Evolutionary conservation across 1,140 invertebrate genomes (phyloP).

Genomic region (Ceratina australensis): DNA sequence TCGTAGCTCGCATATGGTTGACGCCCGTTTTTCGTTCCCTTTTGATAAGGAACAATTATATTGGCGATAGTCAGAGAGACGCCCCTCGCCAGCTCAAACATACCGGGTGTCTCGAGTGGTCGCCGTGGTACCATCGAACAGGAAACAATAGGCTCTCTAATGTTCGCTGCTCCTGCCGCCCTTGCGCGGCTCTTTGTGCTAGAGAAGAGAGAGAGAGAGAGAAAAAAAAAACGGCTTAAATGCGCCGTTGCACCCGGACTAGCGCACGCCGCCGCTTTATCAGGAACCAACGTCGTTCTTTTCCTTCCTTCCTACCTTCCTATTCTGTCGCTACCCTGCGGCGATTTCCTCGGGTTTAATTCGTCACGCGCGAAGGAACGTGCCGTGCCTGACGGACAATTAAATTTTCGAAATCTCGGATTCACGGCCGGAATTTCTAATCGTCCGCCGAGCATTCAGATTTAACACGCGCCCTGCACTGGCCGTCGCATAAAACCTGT

Average conservation of each 20-base stretch:
- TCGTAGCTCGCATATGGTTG: conserved; percentile 51
- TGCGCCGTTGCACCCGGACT: conserved; percentile 22
- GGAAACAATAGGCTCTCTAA: conserved; percentile 56
- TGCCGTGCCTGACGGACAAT: conserved; percentile 1
- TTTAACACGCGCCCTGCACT: neutral
- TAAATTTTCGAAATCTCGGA: conserved; percentile 9
- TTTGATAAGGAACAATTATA: conserved; percentile 66
- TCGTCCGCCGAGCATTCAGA: no score
- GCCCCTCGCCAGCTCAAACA: conserved; percentile 48
- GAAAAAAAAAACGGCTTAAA: conserved; percentile 38
- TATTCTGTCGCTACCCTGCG: neutral
- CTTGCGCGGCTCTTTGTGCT: conserved; percentile 47
- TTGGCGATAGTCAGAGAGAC: conserved; percentile 60
- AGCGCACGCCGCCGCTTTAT: neutral
- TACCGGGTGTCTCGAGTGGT: conserved; percentile 61
- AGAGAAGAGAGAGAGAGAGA: conserved; percentile 42
- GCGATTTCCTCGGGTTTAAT: conserved; percentile 18
- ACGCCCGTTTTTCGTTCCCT: conserved; percentile 48
- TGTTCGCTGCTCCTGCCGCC: conserved; percentile 32
- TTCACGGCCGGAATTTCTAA: neutral
- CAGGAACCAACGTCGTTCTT: no score
- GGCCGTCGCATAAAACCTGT: neutral
- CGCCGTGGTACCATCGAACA: conserved; percentile 20
- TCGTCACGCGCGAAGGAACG: neutral
- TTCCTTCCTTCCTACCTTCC: neutral